phyloP scores from a whole-genome alignment of 2,113 vertebrate genomes.

The Hemicordylus capensis region DNA sequence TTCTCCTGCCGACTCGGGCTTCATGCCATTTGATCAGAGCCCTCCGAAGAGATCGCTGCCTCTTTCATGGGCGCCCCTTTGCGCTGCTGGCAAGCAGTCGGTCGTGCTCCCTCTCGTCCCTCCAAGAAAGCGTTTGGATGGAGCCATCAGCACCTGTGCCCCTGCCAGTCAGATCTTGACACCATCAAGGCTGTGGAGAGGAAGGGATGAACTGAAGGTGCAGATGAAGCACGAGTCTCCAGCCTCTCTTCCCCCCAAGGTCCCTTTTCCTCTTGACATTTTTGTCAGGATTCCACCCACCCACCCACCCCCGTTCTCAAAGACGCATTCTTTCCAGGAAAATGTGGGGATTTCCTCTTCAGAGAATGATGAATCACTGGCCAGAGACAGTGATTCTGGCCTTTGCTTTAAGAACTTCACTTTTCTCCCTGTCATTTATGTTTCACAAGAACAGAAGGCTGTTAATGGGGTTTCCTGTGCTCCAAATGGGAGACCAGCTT shows the following conservation, averaged over 20 bases:
- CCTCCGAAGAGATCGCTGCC: not conserved
- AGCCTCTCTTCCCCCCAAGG: conserved; percentile 23
- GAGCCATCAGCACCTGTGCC: conserved; percentile 47
- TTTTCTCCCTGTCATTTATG: not conserved
- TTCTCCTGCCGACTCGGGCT: not conserved
- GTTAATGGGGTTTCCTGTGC: not conserved
- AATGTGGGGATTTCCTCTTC: not conserved
- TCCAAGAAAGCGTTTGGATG: conserved; percentile 40
- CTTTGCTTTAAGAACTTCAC: not conserved
- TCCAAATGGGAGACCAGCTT: not conserved
- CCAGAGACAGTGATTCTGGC: conserved; percentile 12
- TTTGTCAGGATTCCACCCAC: conserved; percentile 32
- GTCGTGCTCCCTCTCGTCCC: not conserved
- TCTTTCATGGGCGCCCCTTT: not conserved
- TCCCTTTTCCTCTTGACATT: conserved; percentile 30
- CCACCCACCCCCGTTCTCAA: fast-evolving
- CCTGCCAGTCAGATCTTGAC: conserved; percentile 48
- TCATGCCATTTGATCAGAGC: too few relatives aligned
- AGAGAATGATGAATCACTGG: conserved; percentile 32
- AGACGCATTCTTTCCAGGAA: conserved; percentile 8
- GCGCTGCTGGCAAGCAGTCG: conserved; percentile 38
- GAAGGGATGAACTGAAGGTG: conserved; percentile 33
- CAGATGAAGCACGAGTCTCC: not conserved
- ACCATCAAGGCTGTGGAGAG: conserved; percentile 49
- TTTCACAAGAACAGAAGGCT: not conserved